Base-by-base conservation (phyloP, 2,113 vertebrate genomes). In the Lamprotornis superbus region DNA sequence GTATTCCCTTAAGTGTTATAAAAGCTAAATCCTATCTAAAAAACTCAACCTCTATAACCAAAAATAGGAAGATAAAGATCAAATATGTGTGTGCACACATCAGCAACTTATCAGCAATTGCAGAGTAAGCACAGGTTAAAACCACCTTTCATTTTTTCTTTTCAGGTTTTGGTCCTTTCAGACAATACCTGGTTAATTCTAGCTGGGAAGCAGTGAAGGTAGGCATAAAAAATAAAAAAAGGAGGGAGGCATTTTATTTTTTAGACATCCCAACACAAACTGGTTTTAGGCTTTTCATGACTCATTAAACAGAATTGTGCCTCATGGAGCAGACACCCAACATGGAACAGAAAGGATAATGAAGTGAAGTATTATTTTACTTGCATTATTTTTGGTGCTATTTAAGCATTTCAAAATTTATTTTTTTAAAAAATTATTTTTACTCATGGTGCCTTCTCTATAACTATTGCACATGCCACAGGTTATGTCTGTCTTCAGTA, bases 141-240 rank as follows among this genome's bases (percentile, higher is more conserved):
- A 83, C 9, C 28, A 50, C 22, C 64, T 78, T 75, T n/a, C 28
- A 89, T 97, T 95, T 87, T 40, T 95, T 95, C 88, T 44, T 95
- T 95, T 61, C 93, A 98, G 98, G 98, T 81, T 99, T 99, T 87
- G 98, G 98, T 53, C 98, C 98, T 40, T 99, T 99, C 80, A 95
- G 97, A 87, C 97, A 98, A 78, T 95, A 98, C 83, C 76, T 98
- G 73, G 90, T 97, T 53, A 99, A 99, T 97, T 98, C 98, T 60
- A 99, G 98, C 96, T 99, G 98, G 98, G 98, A 97, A 97, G 98
- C 98, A 68, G 98, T 98, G 55, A 98, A 99, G 98, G 98, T 99
- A 97, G 90, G 83, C 33, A 44, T 21, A 40, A 39, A 50, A 71
- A 53, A 57, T 46, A 64, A 74, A 69, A 37, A 63, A 18, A 1